Evolutionary conservation across 2,888 invertebrate species (phyloP).

Genomic region (Epirrhoe alternata): DNA sequence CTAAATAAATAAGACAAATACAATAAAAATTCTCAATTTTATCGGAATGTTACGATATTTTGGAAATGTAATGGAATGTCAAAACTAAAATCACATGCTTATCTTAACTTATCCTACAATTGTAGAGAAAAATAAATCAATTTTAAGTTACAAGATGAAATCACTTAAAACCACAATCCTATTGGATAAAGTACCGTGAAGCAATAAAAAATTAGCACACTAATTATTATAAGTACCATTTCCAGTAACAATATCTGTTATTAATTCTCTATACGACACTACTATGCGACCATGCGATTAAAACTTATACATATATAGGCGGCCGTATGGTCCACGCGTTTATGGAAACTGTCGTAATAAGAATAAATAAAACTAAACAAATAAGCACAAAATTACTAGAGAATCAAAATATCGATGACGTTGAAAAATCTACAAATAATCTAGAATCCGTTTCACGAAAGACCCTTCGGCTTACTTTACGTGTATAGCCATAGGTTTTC

Average conservation of each 20-base stretch:
- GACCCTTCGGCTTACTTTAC: not conserved
- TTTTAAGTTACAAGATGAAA: not conserved
- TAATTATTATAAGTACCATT: not conserved
- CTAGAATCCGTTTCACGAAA: not conserved
- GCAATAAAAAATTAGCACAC: not conserved
- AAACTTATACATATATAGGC: constrained; percentile 11
- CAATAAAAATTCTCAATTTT: constrained; percentile 12
- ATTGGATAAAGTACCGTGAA: not conserved
- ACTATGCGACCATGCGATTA: constrained; percentile 7
- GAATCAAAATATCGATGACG: not conserved
- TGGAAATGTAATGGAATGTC: constrained; percentile 30
- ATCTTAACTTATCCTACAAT: not conserved
- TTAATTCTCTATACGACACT: not conserved
- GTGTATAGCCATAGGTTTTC: not conserved
- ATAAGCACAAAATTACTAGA: not conserved
- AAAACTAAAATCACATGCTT: constrained; percentile 5
- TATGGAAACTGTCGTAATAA: not conserved
- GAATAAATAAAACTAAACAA: not conserved
- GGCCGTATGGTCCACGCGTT: constrained; percentile 9
- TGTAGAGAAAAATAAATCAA: not conserved
- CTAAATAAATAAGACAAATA: constrained; percentile 36
- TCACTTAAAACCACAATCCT: not conserved
- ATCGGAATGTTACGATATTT: constrained; percentile 19
- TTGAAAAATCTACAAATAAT: not conserved
- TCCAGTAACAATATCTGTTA: not conserved